Evolutionary conservation across 92 coral and sea anemone species (phyloP).

Genomic region (Bergia sp.): DNA sequence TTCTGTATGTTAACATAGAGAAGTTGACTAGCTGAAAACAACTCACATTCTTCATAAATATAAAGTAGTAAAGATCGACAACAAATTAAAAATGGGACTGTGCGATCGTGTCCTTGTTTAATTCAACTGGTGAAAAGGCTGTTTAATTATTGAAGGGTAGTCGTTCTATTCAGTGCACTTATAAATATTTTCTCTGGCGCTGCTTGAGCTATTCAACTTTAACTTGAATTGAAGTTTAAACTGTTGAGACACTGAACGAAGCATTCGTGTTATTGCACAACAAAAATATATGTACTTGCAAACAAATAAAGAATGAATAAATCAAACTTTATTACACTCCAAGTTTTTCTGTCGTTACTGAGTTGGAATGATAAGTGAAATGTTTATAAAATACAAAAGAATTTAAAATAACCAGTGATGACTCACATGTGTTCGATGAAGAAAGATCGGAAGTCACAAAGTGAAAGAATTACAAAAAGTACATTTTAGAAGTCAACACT

Average conservation of each 20-base stretch:
- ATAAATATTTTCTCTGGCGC: constrained; percentile 18
- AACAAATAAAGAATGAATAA: constrained; percentile 13
- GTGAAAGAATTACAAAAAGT: not conserved
- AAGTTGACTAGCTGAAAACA: not conserved
- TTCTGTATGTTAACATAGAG: no score
- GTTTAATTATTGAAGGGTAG: constrained; percentile 10
- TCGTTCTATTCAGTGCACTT: not conserved
- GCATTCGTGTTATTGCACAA: constrained; percentile 9
- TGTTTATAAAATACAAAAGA: no score
- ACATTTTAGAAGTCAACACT: not conserved
- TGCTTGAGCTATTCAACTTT: not conserved
- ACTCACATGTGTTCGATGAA: not conserved
- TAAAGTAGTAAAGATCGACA: not conserved
- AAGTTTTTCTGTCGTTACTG: not conserved
- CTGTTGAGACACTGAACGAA: not conserved
- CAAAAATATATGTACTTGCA: not conserved
- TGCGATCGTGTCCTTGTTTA: not conserved
- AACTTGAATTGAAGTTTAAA: not conserved
- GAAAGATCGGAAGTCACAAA: not conserved
- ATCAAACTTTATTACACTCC: not conserved
- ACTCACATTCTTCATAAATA: no score
- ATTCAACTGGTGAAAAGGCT: not conserved
- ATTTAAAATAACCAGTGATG: not conserved
- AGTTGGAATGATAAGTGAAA: not conserved
- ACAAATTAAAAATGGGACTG: not conserved